Conservation (phyloP, 92 coral and sea anemone genomes). For the Diadumene lineata region DNA sequence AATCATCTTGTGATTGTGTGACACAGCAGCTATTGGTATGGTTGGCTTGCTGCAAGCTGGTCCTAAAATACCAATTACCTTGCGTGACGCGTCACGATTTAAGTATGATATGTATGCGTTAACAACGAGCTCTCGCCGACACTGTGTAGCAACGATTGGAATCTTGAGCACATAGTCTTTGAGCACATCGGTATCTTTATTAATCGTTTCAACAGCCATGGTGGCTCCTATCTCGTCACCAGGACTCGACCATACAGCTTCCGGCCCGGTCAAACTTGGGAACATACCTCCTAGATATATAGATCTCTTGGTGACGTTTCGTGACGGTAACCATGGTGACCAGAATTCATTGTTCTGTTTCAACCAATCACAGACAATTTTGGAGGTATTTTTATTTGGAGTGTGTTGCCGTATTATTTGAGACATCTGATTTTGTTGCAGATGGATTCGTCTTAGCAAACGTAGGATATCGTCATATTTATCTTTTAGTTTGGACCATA, state of each 20-base stretch:
- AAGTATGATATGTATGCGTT: constrained; percentile 66
- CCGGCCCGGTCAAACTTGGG: constrained; percentile 63
- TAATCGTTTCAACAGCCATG: constrained; percentile 66
- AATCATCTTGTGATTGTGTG: constrained; percentile 64
- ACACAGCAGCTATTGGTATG: constrained; percentile 72
- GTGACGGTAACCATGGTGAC: constrained; percentile 67
- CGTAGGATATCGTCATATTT: constrained; percentile 55
- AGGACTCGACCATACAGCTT: constrained; percentile 81
- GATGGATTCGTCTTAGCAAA: constrained; percentile 32
- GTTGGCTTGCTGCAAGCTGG: constrained; percentile 83
- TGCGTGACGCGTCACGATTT: constrained; percentile 45
- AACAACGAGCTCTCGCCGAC: constrained; percentile 73
- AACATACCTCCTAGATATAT: constrained; percentile 82
- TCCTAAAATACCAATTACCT: constrained; percentile 68
- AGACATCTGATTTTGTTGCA: constrained; percentile 40
- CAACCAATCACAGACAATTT: constrained; percentile 68
- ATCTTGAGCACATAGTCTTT: constrained; percentile 41
- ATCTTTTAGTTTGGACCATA: constrained; percentile 49
- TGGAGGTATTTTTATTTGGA: constrained; percentile 8
- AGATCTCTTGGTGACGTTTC: constrained; percentile 25
- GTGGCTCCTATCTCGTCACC: constrained; percentile 79
- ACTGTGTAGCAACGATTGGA: constrained; percentile 63
- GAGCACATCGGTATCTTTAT: constrained; percentile 48
- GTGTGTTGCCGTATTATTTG: constrained; percentile 39
- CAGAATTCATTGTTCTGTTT: constrained; percentile 46